Base-by-base conservation (phyloP, 2,888 invertebrate species). In the Ochropleura leucogaster region DNA sequence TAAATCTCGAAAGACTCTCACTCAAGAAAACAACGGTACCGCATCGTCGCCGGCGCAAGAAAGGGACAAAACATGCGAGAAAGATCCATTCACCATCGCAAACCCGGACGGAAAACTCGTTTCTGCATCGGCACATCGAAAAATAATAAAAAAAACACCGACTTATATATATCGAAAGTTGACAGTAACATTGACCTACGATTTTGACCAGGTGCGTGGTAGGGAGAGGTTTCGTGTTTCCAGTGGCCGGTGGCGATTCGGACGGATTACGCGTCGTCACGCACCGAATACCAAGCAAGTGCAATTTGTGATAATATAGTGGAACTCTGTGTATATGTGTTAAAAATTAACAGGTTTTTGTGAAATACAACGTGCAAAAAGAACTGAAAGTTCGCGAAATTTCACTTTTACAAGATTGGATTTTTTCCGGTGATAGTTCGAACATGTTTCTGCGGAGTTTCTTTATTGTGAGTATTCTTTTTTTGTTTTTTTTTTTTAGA, bases 81-180 rank as follows among this genome's bases (percentile, higher is more conserved):
- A 85, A 85, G 80, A 88, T 85, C 88, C 93, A 93, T 93, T 93
- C 93, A 90, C 93, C 88, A 87, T 87, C 84, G 89, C 89, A 89
- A 90, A 88, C 88, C 89, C 91, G 80, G 74, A 82, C 86, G 71
- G 89, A 85, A 88, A 89, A 88, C 91, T 87, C 90, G 92, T 90
- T 83, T 82, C 78, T 73, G 66, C 88, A 82, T 77, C 70, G 72
- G 83, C 80, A 82, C 78, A 80, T 80, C 68, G 59, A 72, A 72
- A 85, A 82, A 83, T 82, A 80, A 71, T 71, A 81, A 86, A 81
- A n/a, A 80, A 89, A 86, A 87, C 83, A 42, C 64, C 16, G 40
- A 76, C 65, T 85, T 85, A 77, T 80, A 72, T 74, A 68, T 83
- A 90, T 85, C 84, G 89, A 90, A 90, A 89, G 85, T 88, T 84